A percentile compares a stretch with the other conserved stretches of the same genome.
phyloP scores from a whole-genome alignment of 2,888 invertebrate species.

The Ennomos erosarius region DNA sequence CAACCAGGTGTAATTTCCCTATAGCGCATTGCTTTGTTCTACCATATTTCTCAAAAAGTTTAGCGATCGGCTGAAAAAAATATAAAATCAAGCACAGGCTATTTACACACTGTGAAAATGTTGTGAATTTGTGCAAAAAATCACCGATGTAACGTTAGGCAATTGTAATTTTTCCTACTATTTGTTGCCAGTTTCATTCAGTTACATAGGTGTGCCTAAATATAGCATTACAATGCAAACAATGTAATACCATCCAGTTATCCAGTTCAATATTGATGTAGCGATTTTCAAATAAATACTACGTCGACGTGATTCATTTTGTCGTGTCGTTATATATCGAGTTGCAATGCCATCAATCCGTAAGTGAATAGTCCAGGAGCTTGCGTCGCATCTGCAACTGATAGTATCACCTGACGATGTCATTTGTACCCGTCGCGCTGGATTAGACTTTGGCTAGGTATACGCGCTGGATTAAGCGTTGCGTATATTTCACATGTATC shows the following conservation, averaged over 20 bases:
- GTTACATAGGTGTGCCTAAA: too few species aligned
- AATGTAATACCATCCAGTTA: conserved; percentile 35
- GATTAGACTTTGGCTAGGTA: conserved; percentile 57
- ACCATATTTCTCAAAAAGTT: too few species aligned
- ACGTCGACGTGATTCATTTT: conserved; percentile 60
- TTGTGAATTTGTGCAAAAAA: too few species aligned
- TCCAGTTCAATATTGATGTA: conserved; percentile 46
- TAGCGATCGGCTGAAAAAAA: too few species aligned
- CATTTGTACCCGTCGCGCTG: conserved; percentile 70
- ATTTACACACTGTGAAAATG: too few species aligned
- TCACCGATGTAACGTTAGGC: too few species aligned
- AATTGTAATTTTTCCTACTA: too few species aligned
- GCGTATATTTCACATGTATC: conserved; percentile 36
- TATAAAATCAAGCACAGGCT: too few species aligned
- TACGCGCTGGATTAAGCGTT: conserved; percentile 53
- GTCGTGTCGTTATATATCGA: conserved; percentile 57
- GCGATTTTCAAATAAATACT: conserved; percentile 43
- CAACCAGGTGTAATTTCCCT: too few species aligned
- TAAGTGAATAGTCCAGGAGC: conserved; percentile 66
- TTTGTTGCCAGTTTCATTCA: too few species aligned
- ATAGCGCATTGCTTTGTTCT: too few species aligned
- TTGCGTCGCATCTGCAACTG: conserved; percentile 67
- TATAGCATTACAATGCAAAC: too few species aligned
- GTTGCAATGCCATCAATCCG: conserved; percentile 72
- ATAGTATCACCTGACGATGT: conserved; percentile 71